Conservation (phyloP, 2,888 invertebrate species). For the Lithophane semibrunnea region DNA sequence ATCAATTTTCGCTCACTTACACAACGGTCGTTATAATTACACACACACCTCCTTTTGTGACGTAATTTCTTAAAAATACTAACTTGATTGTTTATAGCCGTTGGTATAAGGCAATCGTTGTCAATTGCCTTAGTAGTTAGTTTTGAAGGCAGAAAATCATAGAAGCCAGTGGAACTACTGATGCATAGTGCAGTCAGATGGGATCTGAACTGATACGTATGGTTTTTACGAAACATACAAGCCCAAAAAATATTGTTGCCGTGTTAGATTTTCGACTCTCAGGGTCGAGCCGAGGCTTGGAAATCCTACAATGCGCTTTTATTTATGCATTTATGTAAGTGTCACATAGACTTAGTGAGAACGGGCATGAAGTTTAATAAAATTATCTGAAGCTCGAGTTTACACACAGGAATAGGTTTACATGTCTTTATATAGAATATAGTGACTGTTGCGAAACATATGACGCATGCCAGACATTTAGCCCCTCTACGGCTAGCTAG, state of each 20-base stretch:
- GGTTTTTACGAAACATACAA: not conserved
- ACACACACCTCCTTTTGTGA: constrained; percentile 23
- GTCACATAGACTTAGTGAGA: not conserved
- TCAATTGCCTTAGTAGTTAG: too few species aligned
- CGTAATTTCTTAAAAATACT: constrained; percentile 41
- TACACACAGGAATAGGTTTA: not conserved
- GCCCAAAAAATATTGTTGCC: not conserved
- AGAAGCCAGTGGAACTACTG: not conserved
- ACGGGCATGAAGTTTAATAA: not conserved
- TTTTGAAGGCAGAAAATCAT: not conserved
- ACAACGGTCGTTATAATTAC: constrained; percentile 37
- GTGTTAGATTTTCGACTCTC: not conserved
- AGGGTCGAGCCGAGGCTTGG: not conserved
- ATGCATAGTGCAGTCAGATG: not conserved
- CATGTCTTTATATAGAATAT: not conserved
- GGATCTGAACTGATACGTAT: not conserved
- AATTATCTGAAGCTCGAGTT: not conserved
- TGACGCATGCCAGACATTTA: not conserved
- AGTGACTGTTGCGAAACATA: too few species aligned
- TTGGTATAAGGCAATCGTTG: not conserved
- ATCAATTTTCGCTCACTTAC: constrained; percentile 34
- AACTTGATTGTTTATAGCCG: constrained; percentile 1
- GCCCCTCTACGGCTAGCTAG: too few species aligned
- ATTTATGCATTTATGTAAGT: not conserved
- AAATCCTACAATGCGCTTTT: not conserved